These are phyloP conservation scores for Lacanobia oleracea DNA, from an alignment of 2,888 invertebrate genomes.

Conservation along the genomic window DNA sequence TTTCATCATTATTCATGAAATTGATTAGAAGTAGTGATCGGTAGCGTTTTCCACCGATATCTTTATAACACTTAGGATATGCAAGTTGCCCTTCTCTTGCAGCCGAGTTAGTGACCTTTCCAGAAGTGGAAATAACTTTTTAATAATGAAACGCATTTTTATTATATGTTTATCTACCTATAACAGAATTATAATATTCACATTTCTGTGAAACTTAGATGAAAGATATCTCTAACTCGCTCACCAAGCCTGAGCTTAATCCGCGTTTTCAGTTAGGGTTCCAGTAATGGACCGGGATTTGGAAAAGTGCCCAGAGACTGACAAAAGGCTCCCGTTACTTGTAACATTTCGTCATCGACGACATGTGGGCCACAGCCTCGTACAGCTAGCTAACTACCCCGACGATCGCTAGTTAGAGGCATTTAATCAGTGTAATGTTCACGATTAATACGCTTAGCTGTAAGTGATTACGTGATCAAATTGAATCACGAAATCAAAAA, in stretches of 20 bases:
- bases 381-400: slow-evolving; percentile 1
- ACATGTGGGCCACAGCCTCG: neutral
- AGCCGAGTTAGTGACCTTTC: slow-evolving; percentile 20
- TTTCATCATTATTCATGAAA: slow-evolving; percentile 9
- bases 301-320: slow-evolving; percentile 34
- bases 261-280: slow-evolving; percentile 26
- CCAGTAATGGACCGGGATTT: slow-evolving; percentile 3
- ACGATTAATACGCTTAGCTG: neutral
- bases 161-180: slow-evolving; percentile 9
- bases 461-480: slow-evolving; percentile 1
- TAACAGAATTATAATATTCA: slow-evolving; percentile 8
- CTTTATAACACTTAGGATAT: slow-evolving; percentile 10
- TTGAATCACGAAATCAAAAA: neutral
- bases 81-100: slow-evolving; percentile 11
- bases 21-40: slow-evolving; percentile 1
- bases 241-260: neutral
- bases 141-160: slow-evolving; percentile 21
- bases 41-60: neutral
- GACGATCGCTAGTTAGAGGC: neutral
- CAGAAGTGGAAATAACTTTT: slow-evolving; percentile 20
- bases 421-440: neutral
- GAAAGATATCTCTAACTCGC: slow-evolving; percentile 11
- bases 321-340: slow-evolving; percentile 12
- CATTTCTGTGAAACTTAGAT: slow-evolving; percentile 20
- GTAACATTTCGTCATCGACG: slow-evolving; percentile 17